These are phyloP conservation scores for Distichodus sexfasciatus DNA, from an alignment of 2,797 vertebrate genomes.

Conservation along the genomic window DNA sequence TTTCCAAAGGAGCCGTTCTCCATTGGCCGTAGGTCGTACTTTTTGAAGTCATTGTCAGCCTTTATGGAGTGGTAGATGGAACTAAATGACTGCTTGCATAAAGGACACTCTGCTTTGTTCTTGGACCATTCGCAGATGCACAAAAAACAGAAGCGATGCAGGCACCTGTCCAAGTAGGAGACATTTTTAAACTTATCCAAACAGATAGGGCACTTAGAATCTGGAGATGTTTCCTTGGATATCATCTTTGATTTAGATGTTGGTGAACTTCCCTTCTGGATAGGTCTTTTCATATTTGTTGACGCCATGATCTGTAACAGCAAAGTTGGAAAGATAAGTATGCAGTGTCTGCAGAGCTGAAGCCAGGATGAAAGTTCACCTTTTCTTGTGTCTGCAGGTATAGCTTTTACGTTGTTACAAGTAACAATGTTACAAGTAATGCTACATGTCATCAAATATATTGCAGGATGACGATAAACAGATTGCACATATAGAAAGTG, in stretches of 20 bases:
- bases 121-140: slow-evolving; percentile 97
- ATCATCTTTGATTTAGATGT: slow-evolving; percentile 69
- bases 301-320: slow-evolving; percentile 67
- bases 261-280: slow-evolving; percentile 54
- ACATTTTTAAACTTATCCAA: slow-evolving; percentile 91
- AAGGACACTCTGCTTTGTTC: slow-evolving; percentile 94
- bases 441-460: no score
- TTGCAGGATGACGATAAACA: no score
- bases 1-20: slow-evolving; percentile 81
- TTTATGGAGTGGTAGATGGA: slow-evolving; percentile 92
- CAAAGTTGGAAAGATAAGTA: neutral
- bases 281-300: slow-evolving; percentile 58
- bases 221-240: slow-evolving; percentile 83
- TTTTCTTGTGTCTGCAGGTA: no score
- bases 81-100: slow-evolving; percentile 92
- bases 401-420: no score
- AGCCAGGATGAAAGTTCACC: no score
- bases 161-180: slow-evolving; percentile 85
- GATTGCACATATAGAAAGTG: no score
- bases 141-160: slow-evolving; percentile 93
- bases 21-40: slow-evolving; percentile 78
- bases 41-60: slow-evolving; percentile 89
- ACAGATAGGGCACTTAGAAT: slow-evolving; percentile 96
- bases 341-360: no score
- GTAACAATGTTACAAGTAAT: no score